These are phyloP conservation scores for Bombylius major DNA, from an alignment of 2,888 invertebrate species.

Conservation along the genomic window DNA sequence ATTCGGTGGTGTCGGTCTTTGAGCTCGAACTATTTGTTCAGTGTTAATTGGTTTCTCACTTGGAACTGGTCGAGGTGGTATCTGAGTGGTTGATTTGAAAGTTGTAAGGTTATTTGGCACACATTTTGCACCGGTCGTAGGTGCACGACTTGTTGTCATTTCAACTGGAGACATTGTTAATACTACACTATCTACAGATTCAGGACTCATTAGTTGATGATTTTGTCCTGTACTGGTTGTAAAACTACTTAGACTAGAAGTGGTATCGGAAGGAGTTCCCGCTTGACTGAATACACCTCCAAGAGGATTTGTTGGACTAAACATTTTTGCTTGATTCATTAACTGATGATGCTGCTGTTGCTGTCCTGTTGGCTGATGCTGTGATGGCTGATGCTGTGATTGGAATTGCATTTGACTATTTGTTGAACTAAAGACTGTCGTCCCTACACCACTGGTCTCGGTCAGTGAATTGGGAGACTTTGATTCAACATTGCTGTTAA, in stretches of 20 bases:
- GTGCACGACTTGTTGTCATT: slow-evolving; percentile 19
- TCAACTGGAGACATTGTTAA: slow-evolving; percentile 62
- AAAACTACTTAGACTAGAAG: slow-evolving; percentile 65
- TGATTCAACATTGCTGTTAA: slow-evolving; percentile 23
- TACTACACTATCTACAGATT: slow-evolving; percentile 53
- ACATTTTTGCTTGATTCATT: slow-evolving; percentile 18
- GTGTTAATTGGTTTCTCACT: slow-evolving; percentile 14
- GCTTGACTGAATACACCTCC: slow-evolving; percentile 31
- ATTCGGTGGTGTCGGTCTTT: slow-evolving; percentile 70
- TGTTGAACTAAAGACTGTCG: slow-evolving; percentile 31
- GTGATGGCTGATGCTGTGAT: slow-evolving; percentile 17
- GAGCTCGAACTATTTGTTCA: slow-evolving; percentile 44
- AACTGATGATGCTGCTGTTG: slow-evolving; percentile 23
- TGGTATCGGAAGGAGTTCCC: slow-evolving; percentile 49
- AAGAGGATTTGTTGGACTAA: slow-evolving; percentile 28
- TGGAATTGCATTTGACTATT: slow-evolving; percentile 12
- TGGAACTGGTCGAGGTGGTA: slow-evolving; percentile 6
- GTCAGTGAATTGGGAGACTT: slow-evolving; percentile 36
- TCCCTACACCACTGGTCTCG: slow-evolving; percentile 35
- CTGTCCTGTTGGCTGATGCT: slow-evolving; percentile 25
- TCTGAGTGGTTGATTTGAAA: slow-evolving; percentile 47
- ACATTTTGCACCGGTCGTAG: slow-evolving; percentile 17
- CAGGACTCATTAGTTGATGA: slow-evolving; percentile 39
- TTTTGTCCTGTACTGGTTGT: slow-evolving; percentile 42
- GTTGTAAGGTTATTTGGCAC: slow-evolving; percentile 42